phyloP scores from a whole-genome alignment of 2,113 vertebrate genomes.

The Pterocles orientalis region DNA sequence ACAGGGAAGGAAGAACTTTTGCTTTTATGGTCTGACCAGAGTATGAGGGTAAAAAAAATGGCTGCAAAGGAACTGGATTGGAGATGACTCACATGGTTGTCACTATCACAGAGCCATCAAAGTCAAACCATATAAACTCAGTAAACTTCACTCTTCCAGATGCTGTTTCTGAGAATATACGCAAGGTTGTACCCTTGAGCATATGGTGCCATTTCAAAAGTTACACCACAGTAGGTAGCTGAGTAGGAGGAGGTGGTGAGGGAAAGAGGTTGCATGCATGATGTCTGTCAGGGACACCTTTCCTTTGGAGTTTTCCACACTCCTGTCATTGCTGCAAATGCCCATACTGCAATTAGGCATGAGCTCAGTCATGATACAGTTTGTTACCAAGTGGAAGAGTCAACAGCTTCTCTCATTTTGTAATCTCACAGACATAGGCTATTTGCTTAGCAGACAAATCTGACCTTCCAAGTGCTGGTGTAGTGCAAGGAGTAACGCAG shows the following conservation, averaged over 20 bases:
- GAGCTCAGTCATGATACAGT: neutral
- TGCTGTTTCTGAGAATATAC: slow-evolving; percentile 39
- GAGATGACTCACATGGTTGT: neutral
- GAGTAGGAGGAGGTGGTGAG: slow-evolving; percentile 13
- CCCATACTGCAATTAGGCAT: neutral
- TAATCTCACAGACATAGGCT: neutral
- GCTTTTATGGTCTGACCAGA: neutral
- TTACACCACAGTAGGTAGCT: slow-evolving; percentile 15
- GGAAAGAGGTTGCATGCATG: neutral
- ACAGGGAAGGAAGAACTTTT: neutral
- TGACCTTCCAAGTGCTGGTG: neutral
- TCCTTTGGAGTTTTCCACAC: neutral
- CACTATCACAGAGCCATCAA: neutral
- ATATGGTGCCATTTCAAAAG: slow-evolving; percentile 32
- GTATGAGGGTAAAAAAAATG: neutral
- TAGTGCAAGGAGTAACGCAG: neutral
- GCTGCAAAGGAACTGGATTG: neutral
- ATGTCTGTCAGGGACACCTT: neutral
- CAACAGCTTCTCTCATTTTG: neutral
- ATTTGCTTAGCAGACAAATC: neutral
- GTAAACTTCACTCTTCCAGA: slow-evolving; percentile 14
- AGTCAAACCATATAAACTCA: neutral
- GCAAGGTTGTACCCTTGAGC: neutral
- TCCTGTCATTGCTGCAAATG: neutral
- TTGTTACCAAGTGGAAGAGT: neutral